Conservation (phyloP, 2,797 vertebrate species). For the Lepus oiostolus region DNA sequence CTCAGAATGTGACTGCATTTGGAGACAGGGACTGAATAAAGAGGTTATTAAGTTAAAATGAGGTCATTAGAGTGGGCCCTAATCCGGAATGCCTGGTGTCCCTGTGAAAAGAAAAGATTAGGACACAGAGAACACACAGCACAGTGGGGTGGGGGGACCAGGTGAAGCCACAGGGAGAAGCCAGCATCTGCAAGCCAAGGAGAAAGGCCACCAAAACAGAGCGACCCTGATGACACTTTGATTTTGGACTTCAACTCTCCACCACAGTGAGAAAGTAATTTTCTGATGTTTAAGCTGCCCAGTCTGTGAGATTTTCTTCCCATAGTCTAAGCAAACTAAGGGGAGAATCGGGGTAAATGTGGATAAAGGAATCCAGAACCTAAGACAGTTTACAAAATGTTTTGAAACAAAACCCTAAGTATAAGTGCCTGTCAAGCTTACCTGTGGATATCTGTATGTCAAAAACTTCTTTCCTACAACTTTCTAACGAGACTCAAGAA, state of each 20-base stretch:
- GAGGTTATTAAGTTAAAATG: constrained; percentile 32
- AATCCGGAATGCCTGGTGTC: not conserved
- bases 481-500: constrained; percentile 48
- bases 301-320: not conserved
- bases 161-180: not conserved
- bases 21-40: not conserved
- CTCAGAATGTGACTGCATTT: constrained; percentile 27
- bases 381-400: constrained; percentile 38
- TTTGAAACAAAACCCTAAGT: constrained; percentile 40
- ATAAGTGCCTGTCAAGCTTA: not conserved
- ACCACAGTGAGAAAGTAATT: not conserved
- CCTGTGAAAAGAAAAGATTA: not conserved
- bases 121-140: not conserved
- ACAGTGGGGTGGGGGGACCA: not conserved
- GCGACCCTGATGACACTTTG: not conserved
- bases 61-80: not conserved
- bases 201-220: not conserved
- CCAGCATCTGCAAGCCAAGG: not conserved
- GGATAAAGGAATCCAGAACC: not conserved
- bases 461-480: constrained; percentile 10
- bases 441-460: not conserved
- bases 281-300: not conserved
- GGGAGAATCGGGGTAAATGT: not conserved
- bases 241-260: not conserved
- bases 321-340: not conserved